A percentile compares a stretch with the other conserved stretches of the same genome.
Evolutionary conservation across 2,113 vertebrate genomes (phyloP).

Genomic region (Bothrops jararaca): DNA sequence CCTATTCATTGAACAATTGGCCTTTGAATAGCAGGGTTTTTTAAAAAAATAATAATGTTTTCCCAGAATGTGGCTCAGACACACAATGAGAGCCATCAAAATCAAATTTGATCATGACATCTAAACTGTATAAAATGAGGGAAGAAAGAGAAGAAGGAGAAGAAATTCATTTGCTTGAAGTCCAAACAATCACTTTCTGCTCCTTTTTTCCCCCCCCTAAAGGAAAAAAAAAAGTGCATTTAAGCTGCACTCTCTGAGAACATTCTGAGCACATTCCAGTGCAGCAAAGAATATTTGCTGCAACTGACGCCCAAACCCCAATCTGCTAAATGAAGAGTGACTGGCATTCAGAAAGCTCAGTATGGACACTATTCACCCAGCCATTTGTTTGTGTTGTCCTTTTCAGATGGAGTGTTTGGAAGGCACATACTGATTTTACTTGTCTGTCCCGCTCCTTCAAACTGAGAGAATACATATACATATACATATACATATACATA

Average conservation of each 20-base stretch:
- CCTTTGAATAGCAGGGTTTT: neutral
- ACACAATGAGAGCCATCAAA: neutral
- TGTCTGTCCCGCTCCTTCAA: neutral
- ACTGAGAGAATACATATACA: neutral
- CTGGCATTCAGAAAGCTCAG: slow-evolving; percentile 29
- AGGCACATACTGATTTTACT: slow-evolving; percentile 4
- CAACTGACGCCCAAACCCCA: slow-evolving; percentile 22
- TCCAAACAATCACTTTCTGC: neutral
- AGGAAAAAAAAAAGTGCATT: neutral
- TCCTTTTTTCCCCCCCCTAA: neutral
- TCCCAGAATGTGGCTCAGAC: neutral
- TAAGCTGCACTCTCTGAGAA: slow-evolving; percentile 2
- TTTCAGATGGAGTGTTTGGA: slow-evolving; percentile 27
- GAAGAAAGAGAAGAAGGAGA: accelerated
- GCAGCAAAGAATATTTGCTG: slow-evolving; percentile 41
- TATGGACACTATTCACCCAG: slow-evolving; percentile 9
- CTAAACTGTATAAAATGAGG: neutral
- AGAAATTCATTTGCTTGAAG: slow-evolving; percentile 1
- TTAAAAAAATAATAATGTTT: neutral
- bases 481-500: neutral
- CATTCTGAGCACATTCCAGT: slow-evolving; percentile 60
- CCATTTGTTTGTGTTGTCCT: slow-evolving; percentile 22
- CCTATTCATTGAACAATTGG: neutral
- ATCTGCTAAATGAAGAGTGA: slow-evolving; percentile 37
- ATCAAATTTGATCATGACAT: neutral